phyloP scores from a whole-genome alignment of 2,797 vertebrate species.

The Notamacropus eugenii region DNA sequence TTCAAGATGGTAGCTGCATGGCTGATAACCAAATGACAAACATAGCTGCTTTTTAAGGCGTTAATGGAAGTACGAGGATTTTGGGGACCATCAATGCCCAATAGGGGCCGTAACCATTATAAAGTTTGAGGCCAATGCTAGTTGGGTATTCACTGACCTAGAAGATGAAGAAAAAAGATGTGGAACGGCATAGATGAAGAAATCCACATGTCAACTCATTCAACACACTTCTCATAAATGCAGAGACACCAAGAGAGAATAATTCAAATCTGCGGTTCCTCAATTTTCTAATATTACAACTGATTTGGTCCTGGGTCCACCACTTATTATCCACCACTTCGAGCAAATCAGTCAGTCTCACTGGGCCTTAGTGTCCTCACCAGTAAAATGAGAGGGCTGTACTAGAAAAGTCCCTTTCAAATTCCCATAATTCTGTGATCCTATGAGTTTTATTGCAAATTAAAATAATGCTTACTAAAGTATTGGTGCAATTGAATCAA shows the following conservation, averaged over 20 bases:
- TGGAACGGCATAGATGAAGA: not conserved
- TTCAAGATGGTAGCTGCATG: not conserved
- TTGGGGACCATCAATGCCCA: not conserved
- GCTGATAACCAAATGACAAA: slow-evolving; percentile 10
- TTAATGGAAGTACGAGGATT: slow-evolving; percentile 10
- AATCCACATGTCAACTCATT: not conserved
- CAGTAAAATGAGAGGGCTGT: not conserved
- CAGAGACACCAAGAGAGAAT: slow-evolving; percentile 6
- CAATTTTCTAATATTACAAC: slow-evolving; percentile 43
- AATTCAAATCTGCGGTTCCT: slow-evolving; percentile 27
- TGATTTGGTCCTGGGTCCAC: not conserved
- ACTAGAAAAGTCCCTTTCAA: not conserved
- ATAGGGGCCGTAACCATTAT: slow-evolving; percentile 1
- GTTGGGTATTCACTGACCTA: slow-evolving; percentile 29
- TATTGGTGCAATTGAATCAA: not conserved
- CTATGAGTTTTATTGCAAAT: not conserved
- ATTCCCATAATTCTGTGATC: not conserved
- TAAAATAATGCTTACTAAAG: not conserved
- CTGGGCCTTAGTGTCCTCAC: not conserved
- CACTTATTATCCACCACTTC: not conserved
- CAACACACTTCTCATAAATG: slow-evolving; percentile 40
- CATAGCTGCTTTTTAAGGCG: not conserved
- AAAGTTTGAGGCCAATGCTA: slow-evolving; percentile 32
- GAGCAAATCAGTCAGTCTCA: not conserved
- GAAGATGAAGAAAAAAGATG: not conserved